Base-by-base conservation (phyloP, 2,888 invertebrate genomes). In the Diachrysia chrysitis region DNA sequence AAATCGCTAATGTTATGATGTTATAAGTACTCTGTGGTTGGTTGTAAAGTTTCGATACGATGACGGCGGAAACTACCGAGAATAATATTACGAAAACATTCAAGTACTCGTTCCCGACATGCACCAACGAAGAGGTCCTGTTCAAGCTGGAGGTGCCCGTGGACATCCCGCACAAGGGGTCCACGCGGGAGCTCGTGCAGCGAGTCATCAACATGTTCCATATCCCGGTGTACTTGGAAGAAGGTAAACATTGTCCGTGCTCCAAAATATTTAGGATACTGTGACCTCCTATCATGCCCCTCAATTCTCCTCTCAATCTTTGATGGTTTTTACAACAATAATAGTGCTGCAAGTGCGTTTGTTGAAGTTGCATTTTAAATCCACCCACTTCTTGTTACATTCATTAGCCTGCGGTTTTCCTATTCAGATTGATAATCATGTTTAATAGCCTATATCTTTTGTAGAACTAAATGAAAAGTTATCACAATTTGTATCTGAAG, bases 191-290 rank as follows among this genome's bases (percentile, higher is more conserved):
- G 89, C 93, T 97, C 2, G 96, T 96, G 16, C 96, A 97, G 76
- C 92, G 97, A 69, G 94, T 97, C 51, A 95, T 97, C 78, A 95
- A 95, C 58, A 96, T 96, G 81, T 97, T 97, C 82, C 96, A 97
- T 82, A 92, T 97, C 59, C 97, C 97, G 0, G 96, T 96, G 69
- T 97, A 96, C 85, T 92, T 97, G 60, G 97, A 97, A 88, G 95
- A 96, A 74, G 97, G 97, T 97, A 89, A 82, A 19, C 58, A 32
- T 0, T 35, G 4, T 1, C n/a, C n/a, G 25, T 10, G 10, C 1
- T 23, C 21, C 19, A 14, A 54, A 1, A 37, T 23, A 53, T 37
- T 35, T n/a, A 37, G 16, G 37, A 16, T 16, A 5, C 16, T 10
- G 37, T 2, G 2, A 3, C 9, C 10, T 16, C 1, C 9, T 32